Percentiles rank a stretch among this genome's conserved stretches.
Conservation (phyloP, 1,140 invertebrate genomes). For the Brachionus paranguensis region DNA sequence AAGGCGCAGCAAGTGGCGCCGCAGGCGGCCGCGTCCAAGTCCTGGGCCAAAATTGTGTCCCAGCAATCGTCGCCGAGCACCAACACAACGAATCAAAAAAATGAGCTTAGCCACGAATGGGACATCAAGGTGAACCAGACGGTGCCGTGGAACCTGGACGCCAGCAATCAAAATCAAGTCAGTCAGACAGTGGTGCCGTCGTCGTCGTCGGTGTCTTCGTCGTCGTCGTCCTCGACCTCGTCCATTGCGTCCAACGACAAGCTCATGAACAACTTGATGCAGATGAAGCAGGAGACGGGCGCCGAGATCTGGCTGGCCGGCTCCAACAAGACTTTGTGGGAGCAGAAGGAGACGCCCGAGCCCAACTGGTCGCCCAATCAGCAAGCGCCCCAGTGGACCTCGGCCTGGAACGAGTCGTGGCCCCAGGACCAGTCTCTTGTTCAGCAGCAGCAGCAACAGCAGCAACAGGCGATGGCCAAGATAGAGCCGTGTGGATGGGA, state of each 20-base stretch:
- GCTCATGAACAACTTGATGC: background rate
- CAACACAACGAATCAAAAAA: constrained; percentile 4
- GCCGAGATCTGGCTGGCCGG: background rate
- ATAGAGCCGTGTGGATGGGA: constrained; percentile 36
- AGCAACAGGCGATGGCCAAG: background rate
- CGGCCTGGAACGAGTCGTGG: background rate
- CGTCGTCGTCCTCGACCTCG: background rate
- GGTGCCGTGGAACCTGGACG: constrained; percentile 15
- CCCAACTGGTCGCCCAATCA: background rate
- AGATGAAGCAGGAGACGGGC: background rate
- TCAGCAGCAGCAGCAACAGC: background rate
- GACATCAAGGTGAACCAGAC: constrained; percentile 38
- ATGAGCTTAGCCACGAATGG: constrained; percentile 36
- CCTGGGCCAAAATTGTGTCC: constrained; percentile 34
- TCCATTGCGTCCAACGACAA: background rate
- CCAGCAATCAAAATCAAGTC: background rate
- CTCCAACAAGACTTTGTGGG: background rate
- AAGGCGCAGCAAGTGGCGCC: background rate
- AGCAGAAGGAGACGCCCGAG: background rate
- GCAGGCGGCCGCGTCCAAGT: background rate
- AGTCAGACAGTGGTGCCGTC: background rate
- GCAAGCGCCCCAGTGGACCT: background rate
- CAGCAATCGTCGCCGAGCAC: constrained; percentile 35
- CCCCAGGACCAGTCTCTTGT: background rate
- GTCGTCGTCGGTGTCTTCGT: background rate